These are phyloP conservation scores for Rhinichthys klamathensis DNA, from an alignment of 2,113 vertebrate genomes.

Conservation along the genomic window DNA sequence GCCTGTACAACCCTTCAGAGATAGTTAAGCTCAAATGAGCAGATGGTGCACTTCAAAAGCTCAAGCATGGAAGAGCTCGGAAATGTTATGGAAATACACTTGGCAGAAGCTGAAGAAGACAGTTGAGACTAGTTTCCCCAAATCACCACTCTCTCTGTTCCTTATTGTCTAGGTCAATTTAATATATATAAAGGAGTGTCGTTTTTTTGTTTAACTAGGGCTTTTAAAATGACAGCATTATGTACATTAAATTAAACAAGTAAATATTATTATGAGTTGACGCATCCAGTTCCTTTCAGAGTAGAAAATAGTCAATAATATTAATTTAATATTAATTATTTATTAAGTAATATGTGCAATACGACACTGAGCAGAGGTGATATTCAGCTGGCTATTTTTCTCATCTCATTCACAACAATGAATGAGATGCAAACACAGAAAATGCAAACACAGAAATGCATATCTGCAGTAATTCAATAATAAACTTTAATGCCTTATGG, in stretches of 20 bases:
- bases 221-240: not conserved
- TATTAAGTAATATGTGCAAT: too few relatives aligned
- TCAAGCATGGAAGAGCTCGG: not conserved
- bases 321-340: too few relatives aligned
- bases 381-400: too few relatives aligned
- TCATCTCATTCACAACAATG: too few relatives aligned
- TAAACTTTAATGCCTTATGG: not conserved
- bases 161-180: not conserved
- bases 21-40: conserved; percentile 53
- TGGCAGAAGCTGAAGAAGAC: conserved; percentile 27
- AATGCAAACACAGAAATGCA: not conserved
- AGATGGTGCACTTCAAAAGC: conserved; percentile 31
- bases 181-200: not conserved
- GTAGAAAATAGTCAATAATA: too few relatives aligned
- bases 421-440: too few relatives aligned
- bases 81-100: conserved; percentile 41
- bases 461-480: not conserved
- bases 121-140: conserved; percentile 16
- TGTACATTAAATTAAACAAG: too few relatives aligned
- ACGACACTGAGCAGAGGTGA: too few relatives aligned
- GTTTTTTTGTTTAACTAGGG: not conserved
- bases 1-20: conserved; percentile 34
- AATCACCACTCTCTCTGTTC: not conserved
- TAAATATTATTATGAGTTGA: too few relatives aligned
- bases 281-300: too few relatives aligned